Evolutionary conservation across 2,888 invertebrate genomes (phyloP).

Genomic region (Phlogophora meticulosa): DNA sequence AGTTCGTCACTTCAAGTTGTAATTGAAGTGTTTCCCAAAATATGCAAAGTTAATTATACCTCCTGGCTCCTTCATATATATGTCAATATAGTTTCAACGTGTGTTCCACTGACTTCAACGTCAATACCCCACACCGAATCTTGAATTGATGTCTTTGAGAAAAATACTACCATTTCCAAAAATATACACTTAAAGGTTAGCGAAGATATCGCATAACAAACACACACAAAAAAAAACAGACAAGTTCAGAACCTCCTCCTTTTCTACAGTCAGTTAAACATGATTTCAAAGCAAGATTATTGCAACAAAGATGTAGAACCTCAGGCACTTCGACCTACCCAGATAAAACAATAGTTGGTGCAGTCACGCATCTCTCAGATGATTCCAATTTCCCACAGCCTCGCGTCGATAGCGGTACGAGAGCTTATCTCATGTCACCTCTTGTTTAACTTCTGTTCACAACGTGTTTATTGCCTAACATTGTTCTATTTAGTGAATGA

Average conservation of each 20-base stretch:
- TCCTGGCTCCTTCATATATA: neutral
- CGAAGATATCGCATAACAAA: too few relatives aligned
- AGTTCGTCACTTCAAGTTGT: neutral
- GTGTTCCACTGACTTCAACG: too few relatives aligned
- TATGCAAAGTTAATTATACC: neutral
- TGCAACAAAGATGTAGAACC: conserved; percentile 50
- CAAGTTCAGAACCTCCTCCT: too few relatives aligned
- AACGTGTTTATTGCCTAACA: conserved; percentile 41
- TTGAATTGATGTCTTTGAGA: too few relatives aligned
- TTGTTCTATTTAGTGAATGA: conserved; percentile 35
- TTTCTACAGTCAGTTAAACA: too few relatives aligned
- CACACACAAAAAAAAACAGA: too few relatives aligned
- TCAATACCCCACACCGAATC: too few relatives aligned
- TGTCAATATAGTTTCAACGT: too few relatives aligned
- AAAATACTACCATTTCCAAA: too few relatives aligned
- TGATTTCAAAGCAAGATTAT: too few relatives aligned
- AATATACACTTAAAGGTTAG: too few relatives aligned
- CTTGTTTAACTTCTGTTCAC: conserved; percentile 27
- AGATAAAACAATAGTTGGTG: conserved; percentile 66
- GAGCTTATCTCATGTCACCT: conserved; percentile 39
- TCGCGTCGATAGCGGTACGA: conserved; percentile 42
- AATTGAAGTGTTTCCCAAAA: neutral
- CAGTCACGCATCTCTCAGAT: conserved; percentile 65
- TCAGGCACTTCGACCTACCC: conserved; percentile 50
- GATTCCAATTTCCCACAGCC: conserved; percentile 76